Conservation (phyloP, 2,113 vertebrate genomes). For the Brevimyrus niger region DNA sequence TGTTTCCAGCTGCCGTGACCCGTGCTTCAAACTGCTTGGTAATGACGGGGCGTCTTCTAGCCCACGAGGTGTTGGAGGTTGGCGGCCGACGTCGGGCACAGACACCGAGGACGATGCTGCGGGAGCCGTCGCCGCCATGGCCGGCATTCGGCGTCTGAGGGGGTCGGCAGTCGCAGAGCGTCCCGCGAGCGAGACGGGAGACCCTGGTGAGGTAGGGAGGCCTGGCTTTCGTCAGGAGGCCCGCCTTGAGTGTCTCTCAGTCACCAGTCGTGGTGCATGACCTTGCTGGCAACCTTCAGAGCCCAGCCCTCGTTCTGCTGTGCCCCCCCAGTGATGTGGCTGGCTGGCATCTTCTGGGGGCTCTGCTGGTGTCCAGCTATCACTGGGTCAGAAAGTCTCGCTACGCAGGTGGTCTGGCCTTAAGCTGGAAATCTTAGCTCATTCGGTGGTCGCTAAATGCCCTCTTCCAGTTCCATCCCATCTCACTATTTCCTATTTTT, state of each 20-base stretch:
- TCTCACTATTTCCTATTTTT: neutral
- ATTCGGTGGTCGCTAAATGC: neutral
- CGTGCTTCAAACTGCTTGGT: neutral
- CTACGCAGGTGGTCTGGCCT: conserved; percentile 7
- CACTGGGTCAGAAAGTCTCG: neutral
- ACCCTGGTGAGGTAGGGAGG: neutral
- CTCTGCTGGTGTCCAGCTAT: neutral
- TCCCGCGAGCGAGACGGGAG: neutral
- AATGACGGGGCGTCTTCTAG: neutral
- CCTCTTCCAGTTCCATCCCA: neutral
- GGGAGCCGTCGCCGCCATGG: neutral
- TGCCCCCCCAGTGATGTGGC: neutral
- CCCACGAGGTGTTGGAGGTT: neutral
- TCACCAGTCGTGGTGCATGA: neutral
- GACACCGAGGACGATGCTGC: neutral
- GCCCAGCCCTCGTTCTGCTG: neutral
- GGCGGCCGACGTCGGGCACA: neutral
- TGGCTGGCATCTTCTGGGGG: neutral
- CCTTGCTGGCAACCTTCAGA: neutral
- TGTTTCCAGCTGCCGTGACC: neutral
- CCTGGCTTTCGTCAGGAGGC: neutral
- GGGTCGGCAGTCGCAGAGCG: neutral
- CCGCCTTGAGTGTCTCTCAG: neutral
- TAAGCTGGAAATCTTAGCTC: neutral
- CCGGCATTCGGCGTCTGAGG: neutral